Percentiles rank a stretch among this genome's conserved stretches.
phyloP scores from a whole-genome alignment of 2,113 vertebrate species.

The Syngnathus typhle region DNA sequence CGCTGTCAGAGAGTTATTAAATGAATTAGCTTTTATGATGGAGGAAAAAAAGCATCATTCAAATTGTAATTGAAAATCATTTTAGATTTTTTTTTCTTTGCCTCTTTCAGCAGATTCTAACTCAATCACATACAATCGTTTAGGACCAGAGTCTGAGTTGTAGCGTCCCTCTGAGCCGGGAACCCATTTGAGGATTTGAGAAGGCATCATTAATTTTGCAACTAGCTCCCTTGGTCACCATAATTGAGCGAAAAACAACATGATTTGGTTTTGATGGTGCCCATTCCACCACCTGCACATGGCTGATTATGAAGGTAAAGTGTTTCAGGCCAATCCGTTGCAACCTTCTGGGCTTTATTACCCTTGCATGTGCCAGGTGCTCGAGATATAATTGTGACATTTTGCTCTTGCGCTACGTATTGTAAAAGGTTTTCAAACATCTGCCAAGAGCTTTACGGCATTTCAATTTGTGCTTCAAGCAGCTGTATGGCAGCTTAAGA shows the following conservation, averaged over 20 bases:
- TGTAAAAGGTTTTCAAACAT: conserved; percentile 34
- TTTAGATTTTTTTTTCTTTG: neutral
- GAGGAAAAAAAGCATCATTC: neutral
- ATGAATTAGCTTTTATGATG: neutral
- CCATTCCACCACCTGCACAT: conserved; percentile 29
- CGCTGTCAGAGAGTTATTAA: neutral
- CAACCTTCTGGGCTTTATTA: conserved; percentile 20
- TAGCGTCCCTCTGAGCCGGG: neutral
- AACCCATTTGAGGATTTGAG: neutral
- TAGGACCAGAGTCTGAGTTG: neutral
- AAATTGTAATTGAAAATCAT: neutral
- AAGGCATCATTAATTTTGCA: neutral
- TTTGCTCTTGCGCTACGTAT: conserved; percentile 19
- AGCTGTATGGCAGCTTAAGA: neutral
- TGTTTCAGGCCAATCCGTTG: conserved; percentile 8
- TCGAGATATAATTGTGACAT: conserved; percentile 12
- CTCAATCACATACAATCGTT: neutral
- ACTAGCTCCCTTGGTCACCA: neutral
- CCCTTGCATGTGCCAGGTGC: conserved; percentile 1
- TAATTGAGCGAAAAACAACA: conserved; percentile 13
- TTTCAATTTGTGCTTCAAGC: neutral
- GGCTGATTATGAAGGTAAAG: conserved; percentile 27
- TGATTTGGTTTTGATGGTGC: conserved; percentile 23
- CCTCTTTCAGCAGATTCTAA: neutral
- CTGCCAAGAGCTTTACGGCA: neutral